A percentile compares a stretch with the other conserved stretches of the same genome.
phyloP scores from a whole-genome alignment of 2,113 vertebrate species.

The Lanius collurio region DNA sequence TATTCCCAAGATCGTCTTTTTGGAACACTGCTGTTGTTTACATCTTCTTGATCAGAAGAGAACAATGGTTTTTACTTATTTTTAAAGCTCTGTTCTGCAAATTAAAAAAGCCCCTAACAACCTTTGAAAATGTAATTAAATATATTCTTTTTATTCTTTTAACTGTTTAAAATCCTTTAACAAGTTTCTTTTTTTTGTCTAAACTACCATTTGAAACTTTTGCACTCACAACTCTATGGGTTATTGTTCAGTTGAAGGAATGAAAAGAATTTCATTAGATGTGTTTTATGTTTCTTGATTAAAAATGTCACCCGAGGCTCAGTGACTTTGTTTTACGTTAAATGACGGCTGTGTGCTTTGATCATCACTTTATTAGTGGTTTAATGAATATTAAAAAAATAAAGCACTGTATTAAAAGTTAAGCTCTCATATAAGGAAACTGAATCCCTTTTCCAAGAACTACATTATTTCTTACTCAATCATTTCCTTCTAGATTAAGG shows the following conservation, averaged over 20 bases:
- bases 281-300: conserved; percentile 63
- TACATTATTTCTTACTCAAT: conserved; percentile 51
- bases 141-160: conserved; percentile 38
- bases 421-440: conserved; percentile 54
- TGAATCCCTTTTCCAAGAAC: conserved; percentile 45
- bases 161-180: conserved; percentile 39
- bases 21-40: conserved; percentile 64
- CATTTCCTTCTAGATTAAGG: conserved; percentile 48
- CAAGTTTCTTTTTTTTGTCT: neutral
- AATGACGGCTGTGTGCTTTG: conserved; percentile 41
- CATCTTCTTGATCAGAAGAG: conserved; percentile 62
- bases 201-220: conserved; percentile 30
- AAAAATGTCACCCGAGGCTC: conserved; percentile 68
- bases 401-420: conserved; percentile 59
- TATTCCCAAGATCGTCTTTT: conserved; percentile 66
- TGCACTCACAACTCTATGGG: conserved; percentile 10
- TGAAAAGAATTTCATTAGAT: conserved; percentile 67
- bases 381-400: conserved; percentile 63
- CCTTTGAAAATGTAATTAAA: conserved; percentile 50
- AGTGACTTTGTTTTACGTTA: conserved; percentile 61
- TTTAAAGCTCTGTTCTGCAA: conserved; percentile 40
- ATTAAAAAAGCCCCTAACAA: conserved; percentile 45
- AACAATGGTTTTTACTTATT: conserved; percentile 63
- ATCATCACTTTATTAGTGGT: conserved; percentile 65
- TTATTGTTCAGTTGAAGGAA: conserved; percentile 54